Evolutionary conservation across 2,113 vertebrate genomes (phyloP).

Genomic region (Chamaetylas fuelleborni): DNA sequence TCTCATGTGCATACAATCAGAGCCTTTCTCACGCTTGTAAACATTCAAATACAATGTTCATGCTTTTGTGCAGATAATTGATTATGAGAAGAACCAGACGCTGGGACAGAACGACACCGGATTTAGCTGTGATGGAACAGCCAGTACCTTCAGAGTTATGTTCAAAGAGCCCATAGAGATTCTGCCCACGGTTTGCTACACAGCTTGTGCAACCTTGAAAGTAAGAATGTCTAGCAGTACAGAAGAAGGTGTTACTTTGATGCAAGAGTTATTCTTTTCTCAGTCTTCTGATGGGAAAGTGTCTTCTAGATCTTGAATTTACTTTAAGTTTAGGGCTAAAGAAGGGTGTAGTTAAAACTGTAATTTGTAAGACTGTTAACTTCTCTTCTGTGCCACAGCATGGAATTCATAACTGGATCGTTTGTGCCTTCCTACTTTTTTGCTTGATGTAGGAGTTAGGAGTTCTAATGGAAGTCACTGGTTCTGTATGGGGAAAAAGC

Average conservation of each 20-base stretch:
- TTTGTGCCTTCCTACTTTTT: neutral
- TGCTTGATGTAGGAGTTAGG: neutral
- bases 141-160: slow-evolving; percentile 92
- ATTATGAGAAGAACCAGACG: slow-evolving; percentile 89
- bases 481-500: neutral
- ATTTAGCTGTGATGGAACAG: slow-evolving; percentile 92
- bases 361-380: neutral
- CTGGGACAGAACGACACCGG: slow-evolving; percentile 92
- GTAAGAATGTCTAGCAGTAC: slow-evolving; percentile 61
- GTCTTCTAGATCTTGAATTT: neutral
- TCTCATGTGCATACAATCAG: neutral
- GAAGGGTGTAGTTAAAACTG: neutral
- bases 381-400: neutral
- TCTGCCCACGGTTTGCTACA: slow-evolving; percentile 89
- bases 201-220: slow-evolving; percentile 90
- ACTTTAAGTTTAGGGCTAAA: neutral
- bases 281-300: neutral
- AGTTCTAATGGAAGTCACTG: neutral
- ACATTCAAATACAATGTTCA: neutral
- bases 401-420: neutral
- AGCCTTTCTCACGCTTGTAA: neutral
- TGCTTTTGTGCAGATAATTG: slow-evolving; percentile 81
- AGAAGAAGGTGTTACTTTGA: neutral
- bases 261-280: neutral
- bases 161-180: slow-evolving; percentile 94